A percentile compares a stretch with the other conserved stretches of the same genome.
phyloP scores from a whole-genome alignment of 2,888 invertebrate genomes.

The Xestia rhomboidea region DNA sequence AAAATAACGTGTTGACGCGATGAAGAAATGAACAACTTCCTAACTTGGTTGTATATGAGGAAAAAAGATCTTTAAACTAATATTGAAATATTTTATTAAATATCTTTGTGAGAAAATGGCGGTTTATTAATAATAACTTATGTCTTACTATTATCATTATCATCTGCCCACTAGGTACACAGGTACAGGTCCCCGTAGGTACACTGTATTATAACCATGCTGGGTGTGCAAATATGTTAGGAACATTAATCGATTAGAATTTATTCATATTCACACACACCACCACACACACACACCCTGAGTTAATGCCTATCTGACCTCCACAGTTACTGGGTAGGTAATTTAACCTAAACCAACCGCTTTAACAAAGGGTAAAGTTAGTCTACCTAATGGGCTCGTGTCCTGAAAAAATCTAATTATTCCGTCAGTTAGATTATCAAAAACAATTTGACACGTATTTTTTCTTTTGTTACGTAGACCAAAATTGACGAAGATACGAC shows the following conservation, averaged over 20 bases:
- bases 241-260: too few species aligned
- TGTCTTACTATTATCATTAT: not conserved
- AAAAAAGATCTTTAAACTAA: slow-evolving; percentile 13
- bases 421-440: too few species aligned
- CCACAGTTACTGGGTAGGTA: not conserved
- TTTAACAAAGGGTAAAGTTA: not conserved
- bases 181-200: too few species aligned
- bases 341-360: not conserved
- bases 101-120: not conserved
- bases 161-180: too few species aligned
- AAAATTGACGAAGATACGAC: too few species aligned
- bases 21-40: slow-evolving; percentile 24
- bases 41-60: not conserved
- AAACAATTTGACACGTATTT: too few species aligned
- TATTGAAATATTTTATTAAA: not conserved
- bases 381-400: not conserved
- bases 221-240: too few species aligned
- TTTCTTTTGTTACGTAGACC: too few species aligned
- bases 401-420: too few species aligned
- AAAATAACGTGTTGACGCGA: slow-evolving; percentile 18
- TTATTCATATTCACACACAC: too few species aligned
- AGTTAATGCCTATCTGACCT: not conserved
- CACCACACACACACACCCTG: too few species aligned
- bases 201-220: too few species aligned
- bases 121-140: not conserved